Base-by-base conservation (phyloP, 1,140 invertebrate genomes). In the Latrodectus geometricus region DNA sequence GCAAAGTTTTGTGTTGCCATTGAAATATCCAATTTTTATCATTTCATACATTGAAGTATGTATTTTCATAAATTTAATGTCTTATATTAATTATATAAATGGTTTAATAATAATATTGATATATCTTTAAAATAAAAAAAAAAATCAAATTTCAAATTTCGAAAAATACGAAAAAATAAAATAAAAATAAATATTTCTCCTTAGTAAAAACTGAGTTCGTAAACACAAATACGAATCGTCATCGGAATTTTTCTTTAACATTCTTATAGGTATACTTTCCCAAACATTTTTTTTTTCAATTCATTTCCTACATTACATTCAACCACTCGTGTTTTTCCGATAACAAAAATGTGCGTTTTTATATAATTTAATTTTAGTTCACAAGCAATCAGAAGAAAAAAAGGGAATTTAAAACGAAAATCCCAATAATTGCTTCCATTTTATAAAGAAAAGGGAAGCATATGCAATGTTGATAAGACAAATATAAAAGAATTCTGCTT, bases 281-380 rank as follows among this genome's bases (percentile, higher is more conserved):
- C 14, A 23, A 15, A 12, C 17, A 56, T 76, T 61, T 56, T n/a
- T n/a, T n/a, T n/a, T 61, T 76, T 76, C 14, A 21, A 56, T 8
- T 35, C 20, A 61, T 56, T 9, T 5, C 74, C 12, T 23, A n/a
- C 52, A 21, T 17, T 49, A 15, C 48, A 50, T 50, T 74, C 48
- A 17, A 50, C 49, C 49, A 74, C 72, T 20, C 50, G 72, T 50
- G 48, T 50, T 76, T 76, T 76, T 76, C 61, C 74, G 74, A 76
- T 76, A 76, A 61, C 20, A 23, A 20, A 52, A 54, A 74, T 50
- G 54, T 56, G 54, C 23, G 74, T 50, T 76, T 76, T 76, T 76
- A 76, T 76, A 21, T 76, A 76, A 76, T 76, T 76, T 76, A 76
- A 76, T 76, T 76, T 76, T 54, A 56, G 74, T 76, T 61, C 35